Evolutionary conservation across 2,113 vertebrate species (phyloP).

Genomic region (Ondatra zibethicus): DNA sequence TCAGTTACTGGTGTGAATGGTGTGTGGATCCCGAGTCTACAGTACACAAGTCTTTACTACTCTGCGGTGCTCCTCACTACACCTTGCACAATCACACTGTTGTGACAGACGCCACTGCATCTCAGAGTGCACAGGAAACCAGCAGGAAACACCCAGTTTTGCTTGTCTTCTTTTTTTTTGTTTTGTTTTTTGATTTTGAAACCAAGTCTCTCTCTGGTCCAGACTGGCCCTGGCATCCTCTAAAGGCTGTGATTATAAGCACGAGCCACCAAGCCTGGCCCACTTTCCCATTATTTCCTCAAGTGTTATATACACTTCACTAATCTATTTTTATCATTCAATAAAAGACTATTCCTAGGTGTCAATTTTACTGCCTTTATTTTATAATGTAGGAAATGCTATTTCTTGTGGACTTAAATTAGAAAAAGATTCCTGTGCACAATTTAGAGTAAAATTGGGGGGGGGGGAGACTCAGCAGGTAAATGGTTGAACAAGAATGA

Average conservation of each 20-base stretch:
- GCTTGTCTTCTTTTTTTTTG: not conserved
- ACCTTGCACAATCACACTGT: not conserved
- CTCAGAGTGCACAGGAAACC: not conserved
- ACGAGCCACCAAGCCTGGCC: not conserved
- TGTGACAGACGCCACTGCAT: not conserved
- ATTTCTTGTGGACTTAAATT: constrained; percentile 33
- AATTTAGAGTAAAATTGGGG: not conserved
- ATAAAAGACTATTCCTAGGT: not conserved
- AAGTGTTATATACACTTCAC: constrained; percentile 32
- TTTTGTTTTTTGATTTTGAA: not conserved
- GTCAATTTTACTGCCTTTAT: constrained; percentile 50
- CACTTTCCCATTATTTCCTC: constrained; percentile 23
- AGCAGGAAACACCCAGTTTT: constrained; percentile 20
- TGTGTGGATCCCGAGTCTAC: not conserved
- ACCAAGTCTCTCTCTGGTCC: not conserved
- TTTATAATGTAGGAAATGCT: constrained; percentile 46
- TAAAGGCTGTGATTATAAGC: not conserved
- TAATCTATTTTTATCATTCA: constrained; percentile 23
- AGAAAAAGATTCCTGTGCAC: constrained; percentile 1
- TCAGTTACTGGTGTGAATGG: constrained; percentile 38
- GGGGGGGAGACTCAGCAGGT: not conserved
- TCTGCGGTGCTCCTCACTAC: not conserved
- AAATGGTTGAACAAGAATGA: not conserved
- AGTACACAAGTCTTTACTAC: not conserved
- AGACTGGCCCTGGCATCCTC: not conserved